Evolutionary conservation across 2,113 vertebrate species (phyloP).

Genomic region (Cynocephalus volans): DNA sequence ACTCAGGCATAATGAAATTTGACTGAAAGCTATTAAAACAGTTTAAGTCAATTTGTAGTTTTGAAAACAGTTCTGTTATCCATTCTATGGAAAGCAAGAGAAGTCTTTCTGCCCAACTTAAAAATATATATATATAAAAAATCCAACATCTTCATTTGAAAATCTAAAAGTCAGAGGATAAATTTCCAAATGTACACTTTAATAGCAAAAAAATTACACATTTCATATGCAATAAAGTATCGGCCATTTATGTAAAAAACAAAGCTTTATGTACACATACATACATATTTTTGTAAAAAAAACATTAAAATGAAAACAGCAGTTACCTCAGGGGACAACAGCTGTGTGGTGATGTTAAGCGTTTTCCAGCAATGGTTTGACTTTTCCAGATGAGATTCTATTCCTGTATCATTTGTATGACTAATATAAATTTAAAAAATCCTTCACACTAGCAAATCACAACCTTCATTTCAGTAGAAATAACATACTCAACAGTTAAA

Average conservation of each 20-base stretch:
- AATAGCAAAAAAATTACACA: slow-evolving; percentile 61
- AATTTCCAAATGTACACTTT: slow-evolving; percentile 55
- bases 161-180: slow-evolving; percentile 13
- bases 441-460: not conserved
- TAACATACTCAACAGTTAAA: not conserved
- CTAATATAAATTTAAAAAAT: not conserved
- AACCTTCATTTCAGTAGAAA: not conserved
- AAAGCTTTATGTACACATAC: not conserved
- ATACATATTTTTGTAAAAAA: not conserved
- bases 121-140: not conserved
- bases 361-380: not conserved
- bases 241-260: slow-evolving; percentile 54
- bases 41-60: slow-evolving; percentile 27
- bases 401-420: not conserved
- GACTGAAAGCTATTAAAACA: not conserved
- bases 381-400: slow-evolving; percentile 16
- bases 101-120: not conserved
- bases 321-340: not conserved
- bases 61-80: slow-evolving; percentile 9
- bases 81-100: not conserved
- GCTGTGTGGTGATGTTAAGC: not conserved
- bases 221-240: slow-evolving; percentile 29
- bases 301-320: slow-evolving; percentile 33
- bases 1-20: slow-evolving; percentile 21
- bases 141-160: slow-evolving; percentile 17